Evolutionary conservation across 1,140 invertebrate genomes (phyloP), one percentile per base, ranked within the genome.

Genomic region (Brachionus koreanus): DNA sequence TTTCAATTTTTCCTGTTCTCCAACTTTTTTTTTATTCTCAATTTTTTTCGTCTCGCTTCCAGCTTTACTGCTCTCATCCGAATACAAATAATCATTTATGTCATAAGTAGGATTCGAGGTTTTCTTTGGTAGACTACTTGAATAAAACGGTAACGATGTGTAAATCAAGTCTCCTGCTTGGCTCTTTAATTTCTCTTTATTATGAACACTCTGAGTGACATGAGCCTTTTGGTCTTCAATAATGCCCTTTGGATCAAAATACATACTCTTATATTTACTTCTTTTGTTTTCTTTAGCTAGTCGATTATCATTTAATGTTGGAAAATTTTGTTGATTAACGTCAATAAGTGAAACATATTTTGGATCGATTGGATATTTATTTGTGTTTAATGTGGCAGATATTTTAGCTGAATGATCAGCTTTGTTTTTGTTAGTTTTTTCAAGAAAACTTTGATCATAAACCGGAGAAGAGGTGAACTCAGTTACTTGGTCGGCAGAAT

Each of bases 231-330:
- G 16, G 0, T 19, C 37, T 16, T 69, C 35, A 69, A 3, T 39
- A 7, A 19, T 9, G 4, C 12, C n/a, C 7, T 42, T 74, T 13
- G 39, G 7, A 23, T 46, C 42, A 46, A 74, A 25, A 46, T 46
- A 74, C 69, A 74, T 74, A 49, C 69, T 74, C 23, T 74, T 74
- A 74, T 74, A 35, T 74, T 74, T 74, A 33, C 1, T 13, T 6
- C 37, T 42, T 46, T 13, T 19, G 43, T 74, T 49, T 46, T 74
- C 19, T 6, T 46, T 74, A 12, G 16, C 2, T 19, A 46, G 10
- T 29, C n/a, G 46, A n/a, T 43, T 35, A 2, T 46, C 43, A 46
- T 49, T 46, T 25, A 25, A 13, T 13, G 19, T 1, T 29, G 39
- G 19, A 16, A 23, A 23, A 1, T 33, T 29, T n/a, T 42, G 16